Percentiles rank a stretch among this genome's conserved stretches.
These are phyloP conservation scores for Cacatua alba DNA, from an alignment of 2,113 vertebrate species.

Conservation along the genomic window DNA sequence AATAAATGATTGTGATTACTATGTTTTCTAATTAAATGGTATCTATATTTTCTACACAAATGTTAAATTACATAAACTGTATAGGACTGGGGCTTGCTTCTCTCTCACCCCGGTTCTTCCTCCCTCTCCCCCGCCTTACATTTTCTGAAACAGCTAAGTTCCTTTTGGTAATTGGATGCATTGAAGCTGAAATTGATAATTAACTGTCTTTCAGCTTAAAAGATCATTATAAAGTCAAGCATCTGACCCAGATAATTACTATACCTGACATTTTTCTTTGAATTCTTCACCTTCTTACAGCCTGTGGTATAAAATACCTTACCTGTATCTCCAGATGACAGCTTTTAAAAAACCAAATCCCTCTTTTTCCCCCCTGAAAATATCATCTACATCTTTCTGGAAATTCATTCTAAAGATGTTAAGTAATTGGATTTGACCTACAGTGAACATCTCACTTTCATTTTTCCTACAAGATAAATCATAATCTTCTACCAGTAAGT, in stretches of 20 bases:
- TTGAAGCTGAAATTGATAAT: conserved; percentile 85
- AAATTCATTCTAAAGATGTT: conserved; percentile 57
- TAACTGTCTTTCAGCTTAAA: conserved; percentile 82
- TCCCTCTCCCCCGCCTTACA: not conserved
- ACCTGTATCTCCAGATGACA: conserved; percentile 63
- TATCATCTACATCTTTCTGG: conserved; percentile 57
- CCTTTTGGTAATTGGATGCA: conserved; percentile 82
- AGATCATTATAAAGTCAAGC: conserved; percentile 84
- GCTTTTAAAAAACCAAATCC: conserved; percentile 53
- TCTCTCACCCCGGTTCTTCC: not conserved
- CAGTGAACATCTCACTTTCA: conserved; percentile 31
- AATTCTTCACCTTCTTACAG: conserved; percentile 67
- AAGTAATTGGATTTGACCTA: conserved; percentile 69
- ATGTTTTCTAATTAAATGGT: not conserved
- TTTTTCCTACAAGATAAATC: conserved; percentile 49
- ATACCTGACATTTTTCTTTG: conserved; percentile 75
- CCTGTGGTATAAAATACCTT: conserved; percentile 59
- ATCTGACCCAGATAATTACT: conserved; percentile 76
- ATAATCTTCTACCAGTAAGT: conserved; percentile 22
- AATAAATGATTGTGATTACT: not conserved
- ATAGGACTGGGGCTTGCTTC: not conserved
- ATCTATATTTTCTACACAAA: not conserved
- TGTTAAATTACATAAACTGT: not conserved
- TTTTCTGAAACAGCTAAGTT: conserved; percentile 63
- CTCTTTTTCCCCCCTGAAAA: not conserved